Evolutionary conservation across 2,888 invertebrate species (phyloP), one percentile per base, ranked within the genome.

Genomic region (Salticus scenicus): DNA sequence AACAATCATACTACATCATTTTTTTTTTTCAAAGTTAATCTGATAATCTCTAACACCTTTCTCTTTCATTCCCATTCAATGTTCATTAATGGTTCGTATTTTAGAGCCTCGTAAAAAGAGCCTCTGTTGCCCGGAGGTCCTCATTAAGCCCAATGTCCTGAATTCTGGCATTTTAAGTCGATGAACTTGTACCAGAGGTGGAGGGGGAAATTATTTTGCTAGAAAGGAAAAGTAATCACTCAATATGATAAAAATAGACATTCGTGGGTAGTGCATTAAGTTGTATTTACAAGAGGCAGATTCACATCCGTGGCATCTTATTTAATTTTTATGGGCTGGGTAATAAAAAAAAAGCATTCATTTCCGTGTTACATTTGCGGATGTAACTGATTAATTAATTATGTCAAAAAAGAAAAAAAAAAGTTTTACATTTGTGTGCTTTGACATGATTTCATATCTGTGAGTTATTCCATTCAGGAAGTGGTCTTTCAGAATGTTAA

Each of bases 121-220:
- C 33, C 20, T 7, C 20, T 24, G 64, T 27, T 72, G 78, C 69
- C 63, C 31, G 41, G 41, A 71, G 71, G 33, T 64, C 42, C 64
- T 82, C 82, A 82, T 82, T 82, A 82, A 14, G 67, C 80, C 72
- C 73, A 41, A 24, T 82, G 70, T 31, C 82, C 82, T 76, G 70
- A 75, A 81, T 82, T 75, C 75, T 64, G 17, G 2, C 33, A n/a
- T 24, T 57, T 41, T 41, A 71, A 76, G 64, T 75, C 82, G 82
- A 64, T 82, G 82, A 82, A 82, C 82, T 76, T 81, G 70, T 63
- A 71, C 82, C 75, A 47, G 47, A 64, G 71, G 82, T 82, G 63
- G 63, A 67, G 27, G 71, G 42, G 81, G 75, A 75, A 69, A 17
- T 31, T 75, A 74, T 66, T 70, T 24, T 1, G 57, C 1, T 24